Conservation (phyloP, 2,888 invertebrate species). For the Erpobdella octoculata region DNA sequence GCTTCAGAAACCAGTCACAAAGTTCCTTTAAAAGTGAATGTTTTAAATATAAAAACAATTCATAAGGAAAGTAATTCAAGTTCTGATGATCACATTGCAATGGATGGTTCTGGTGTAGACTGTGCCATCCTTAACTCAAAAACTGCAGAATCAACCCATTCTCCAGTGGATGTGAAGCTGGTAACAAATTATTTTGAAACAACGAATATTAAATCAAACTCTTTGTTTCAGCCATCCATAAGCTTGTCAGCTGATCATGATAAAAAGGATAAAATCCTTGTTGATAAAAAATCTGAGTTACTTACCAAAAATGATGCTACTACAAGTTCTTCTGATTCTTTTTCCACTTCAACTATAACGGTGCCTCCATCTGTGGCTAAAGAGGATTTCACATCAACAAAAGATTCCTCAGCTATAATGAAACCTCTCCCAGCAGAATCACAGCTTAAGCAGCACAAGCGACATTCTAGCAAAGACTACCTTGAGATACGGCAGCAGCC, state of each 20-base stretch:
- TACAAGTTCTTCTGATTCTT: background rate
- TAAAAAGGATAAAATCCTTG: no score
- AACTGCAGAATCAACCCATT: background rate
- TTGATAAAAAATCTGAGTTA: background rate
- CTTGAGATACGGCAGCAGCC: background rate
- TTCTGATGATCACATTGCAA: background rate
- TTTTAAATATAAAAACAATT: background rate
- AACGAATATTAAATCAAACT: background rate
- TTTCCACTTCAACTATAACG: background rate
- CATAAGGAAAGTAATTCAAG: no score
- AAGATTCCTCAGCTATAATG: background rate
- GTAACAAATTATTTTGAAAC: background rate
- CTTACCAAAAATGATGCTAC: background rate
- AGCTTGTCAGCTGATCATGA: no score
- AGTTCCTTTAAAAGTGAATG: background rate
- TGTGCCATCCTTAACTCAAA: background rate
- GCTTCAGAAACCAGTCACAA: background rate
- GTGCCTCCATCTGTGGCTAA: background rate
- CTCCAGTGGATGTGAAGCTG: conserved; percentile 3
- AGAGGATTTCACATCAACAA: background rate
- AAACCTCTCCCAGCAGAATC: background rate
- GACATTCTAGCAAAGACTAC: conserved; percentile 8
- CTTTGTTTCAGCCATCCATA: no score
- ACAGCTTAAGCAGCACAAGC: conserved; percentile 8
- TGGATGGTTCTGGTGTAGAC: background rate